A percentile compares a stretch with the other conserved stretches of the same genome.
These are phyloP conservation scores for Xestia sexstrigata DNA, from an alignment of 2,888 invertebrate genomes.

Conservation along the genomic window DNA sequence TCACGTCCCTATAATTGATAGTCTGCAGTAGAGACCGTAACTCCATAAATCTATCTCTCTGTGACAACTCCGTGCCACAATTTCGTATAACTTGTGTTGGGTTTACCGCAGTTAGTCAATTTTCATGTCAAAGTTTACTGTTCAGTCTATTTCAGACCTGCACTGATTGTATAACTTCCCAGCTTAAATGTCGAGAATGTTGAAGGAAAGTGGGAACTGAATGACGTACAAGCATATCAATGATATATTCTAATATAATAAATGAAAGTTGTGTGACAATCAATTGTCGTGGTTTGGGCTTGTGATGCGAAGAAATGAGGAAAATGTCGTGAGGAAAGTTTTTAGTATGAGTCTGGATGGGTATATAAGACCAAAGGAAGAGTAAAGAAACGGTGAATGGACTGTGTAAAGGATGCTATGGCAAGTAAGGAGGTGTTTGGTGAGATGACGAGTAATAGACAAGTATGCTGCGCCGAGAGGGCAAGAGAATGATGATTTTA, in stretches of 20 bases:
- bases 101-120: slow-evolving; percentile 2
- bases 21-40: not conserved
- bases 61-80: slow-evolving; percentile 11
- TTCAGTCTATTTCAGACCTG: slow-evolving; percentile 14
- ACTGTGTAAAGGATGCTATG: too few relatives aligned
- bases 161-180: slow-evolving; percentile 1
- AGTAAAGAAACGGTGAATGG: too few relatives aligned
- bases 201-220: not conserved
- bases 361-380: too few relatives aligned
- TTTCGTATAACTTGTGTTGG: slow-evolving; percentile 19
- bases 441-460: too few relatives aligned
- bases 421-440: too few relatives aligned
- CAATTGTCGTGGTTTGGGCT: too few relatives aligned
- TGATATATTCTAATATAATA: not conserved
- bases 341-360: too few relatives aligned
- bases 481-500: not conserved
- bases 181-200: not conserved
- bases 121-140: slow-evolving; percentile 19
- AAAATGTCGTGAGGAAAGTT: too few relatives aligned
- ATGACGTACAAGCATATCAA: not conserved
- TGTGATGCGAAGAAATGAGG: too few relatives aligned
- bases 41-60: slow-evolving; percentile 26
- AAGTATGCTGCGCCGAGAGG: too few relatives aligned
- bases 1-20: slow-evolving; percentile 3
- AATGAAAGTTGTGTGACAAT: too few relatives aligned